Evolutionary conservation across 2,797 vertebrate genomes (phyloP), one percentile per base, ranked within the genome.

Genomic region (Odontamblyopus rebecca): DNA sequence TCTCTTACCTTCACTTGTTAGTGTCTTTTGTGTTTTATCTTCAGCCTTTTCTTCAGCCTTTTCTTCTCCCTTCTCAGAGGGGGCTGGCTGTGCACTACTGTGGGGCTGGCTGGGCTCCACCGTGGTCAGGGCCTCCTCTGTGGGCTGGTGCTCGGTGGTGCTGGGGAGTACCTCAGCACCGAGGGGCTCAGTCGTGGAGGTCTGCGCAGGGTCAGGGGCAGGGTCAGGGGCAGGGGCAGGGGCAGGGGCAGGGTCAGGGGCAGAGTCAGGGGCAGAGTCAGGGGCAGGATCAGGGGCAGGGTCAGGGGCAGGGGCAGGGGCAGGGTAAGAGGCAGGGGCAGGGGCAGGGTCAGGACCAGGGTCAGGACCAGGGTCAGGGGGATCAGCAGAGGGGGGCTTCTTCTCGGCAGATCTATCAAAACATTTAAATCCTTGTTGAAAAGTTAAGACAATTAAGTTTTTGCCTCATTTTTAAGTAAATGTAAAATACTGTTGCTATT

Each of bases 381-480:
- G 51, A 27, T 69, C 71, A 61, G 76, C 70, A 48, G 30, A 7
- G 61, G 57, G 13, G 59, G 3, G 38, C 29, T 16, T 87, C 30
- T 76, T 78, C 63, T 79, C 76, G 7, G 73, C 67, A 4, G 77
- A 88, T 26, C 84, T 92, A 61, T 30, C 1, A 61, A 50, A 8
- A 32, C 35, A 38, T 38, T 8, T 8, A 8, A 38, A 15, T 48
- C 44, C 44, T 15, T 48, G 41, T 44, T 44, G 41, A 44, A 44
- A 48, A 13, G 12, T 13, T 13, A 13, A 32, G 32, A 35, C 32
- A 35, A 35, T 35, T 5, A 35, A 5, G 7, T 7, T 44, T 44
- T 44, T 44, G 11, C 12, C 13, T 44, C 11, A 12, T 11, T 41
- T 41, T 41, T 41, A 41, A 2, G 3, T 44, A 13, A 44, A 44